Percentiles rank a stretch among this genome's conserved stretches.
phyloP scores from a whole-genome alignment of 2,797 vertebrate species.

The Amblyopsis hoosieri region DNA sequence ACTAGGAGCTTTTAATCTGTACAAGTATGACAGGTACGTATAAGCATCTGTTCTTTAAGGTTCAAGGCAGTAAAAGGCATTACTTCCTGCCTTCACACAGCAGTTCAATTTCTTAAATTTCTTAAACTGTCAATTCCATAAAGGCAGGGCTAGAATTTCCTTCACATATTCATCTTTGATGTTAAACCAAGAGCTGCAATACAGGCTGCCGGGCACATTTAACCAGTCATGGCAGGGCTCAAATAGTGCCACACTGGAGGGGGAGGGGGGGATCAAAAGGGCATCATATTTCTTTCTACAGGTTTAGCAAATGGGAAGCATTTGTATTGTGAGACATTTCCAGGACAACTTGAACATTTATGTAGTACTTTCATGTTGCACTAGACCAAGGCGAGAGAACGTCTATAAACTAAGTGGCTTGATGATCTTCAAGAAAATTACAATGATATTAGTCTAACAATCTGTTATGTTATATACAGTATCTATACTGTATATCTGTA shows the following conservation, averaged over 20 bases:
- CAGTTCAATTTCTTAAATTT: conserved; percentile 34
- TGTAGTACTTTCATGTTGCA: conserved; percentile 23
- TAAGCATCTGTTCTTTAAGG: not conserved
- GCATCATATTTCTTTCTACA: conserved; percentile 45
- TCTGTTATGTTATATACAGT: not conserved
- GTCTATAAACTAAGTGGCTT: conserved; percentile 35
- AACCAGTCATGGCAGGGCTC: conserved; percentile 55
- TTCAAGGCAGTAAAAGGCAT: conserved; percentile 2
- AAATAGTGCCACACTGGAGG: conserved; percentile 29
- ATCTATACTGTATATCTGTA: not conserved
- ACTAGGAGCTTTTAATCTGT: not conserved
- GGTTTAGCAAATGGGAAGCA: conserved; percentile 33
- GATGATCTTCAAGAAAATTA: conserved; percentile 46
- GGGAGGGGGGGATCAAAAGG: conserved; percentile 36
- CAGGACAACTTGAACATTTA: conserved; percentile 38
- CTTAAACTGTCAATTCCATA: conserved; percentile 38
- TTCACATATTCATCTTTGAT: conserved; percentile 47
- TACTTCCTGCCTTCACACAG: conserved; percentile 31
- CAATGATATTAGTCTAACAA: conserved; percentile 41
- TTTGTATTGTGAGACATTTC: conserved; percentile 36
- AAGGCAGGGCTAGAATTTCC: conserved; percentile 42
- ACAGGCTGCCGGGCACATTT: conserved; percentile 45
- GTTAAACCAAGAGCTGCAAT: conserved; percentile 52
- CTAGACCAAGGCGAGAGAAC: conserved; percentile 10
- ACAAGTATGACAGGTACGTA: not conserved